phyloP scores from a whole-genome alignment of 2,888 invertebrate species.

The Melangyna quadrimaculata region DNA sequence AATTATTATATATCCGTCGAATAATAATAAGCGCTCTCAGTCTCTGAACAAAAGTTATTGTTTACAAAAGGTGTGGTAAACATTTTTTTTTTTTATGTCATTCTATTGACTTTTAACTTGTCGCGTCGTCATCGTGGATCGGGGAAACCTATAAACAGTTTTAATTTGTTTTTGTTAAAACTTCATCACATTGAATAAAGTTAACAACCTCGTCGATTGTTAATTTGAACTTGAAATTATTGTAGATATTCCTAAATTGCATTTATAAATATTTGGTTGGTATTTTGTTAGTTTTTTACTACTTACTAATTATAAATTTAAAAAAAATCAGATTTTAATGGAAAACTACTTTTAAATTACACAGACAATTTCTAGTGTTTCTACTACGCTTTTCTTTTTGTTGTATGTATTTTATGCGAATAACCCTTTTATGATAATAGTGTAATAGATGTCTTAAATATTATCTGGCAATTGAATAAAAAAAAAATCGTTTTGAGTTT shows the following conservation, averaged over 20 bases:
- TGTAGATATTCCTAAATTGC: background rate
- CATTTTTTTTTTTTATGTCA: constrained; percentile 26
- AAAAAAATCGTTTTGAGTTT: too few relatives aligned
- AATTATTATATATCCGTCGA: background rate
- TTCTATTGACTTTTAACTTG: constrained; percentile 29
- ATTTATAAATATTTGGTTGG: background rate
- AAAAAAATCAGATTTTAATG: background rate
- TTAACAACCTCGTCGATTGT: background rate
- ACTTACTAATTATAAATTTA: background rate
- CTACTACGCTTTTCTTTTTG: too few relatives aligned
- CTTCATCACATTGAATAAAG: background rate
- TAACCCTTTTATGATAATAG: too few relatives aligned
- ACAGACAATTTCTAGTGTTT: too few relatives aligned
- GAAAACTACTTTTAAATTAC: too few relatives aligned
- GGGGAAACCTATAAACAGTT: background rate
- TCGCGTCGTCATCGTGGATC: background rate
- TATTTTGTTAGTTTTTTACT: background rate
- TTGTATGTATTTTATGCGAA: too few relatives aligned
- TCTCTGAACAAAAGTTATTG: constrained; percentile 14
- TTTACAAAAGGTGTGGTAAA: constrained; percentile 39
- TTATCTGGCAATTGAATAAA: too few relatives aligned
- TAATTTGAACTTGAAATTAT: background rate
- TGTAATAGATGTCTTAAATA: too few relatives aligned
- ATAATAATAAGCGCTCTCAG: background rate
- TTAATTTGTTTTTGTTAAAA: background rate